Evolutionary conservation across 2,888 invertebrate genomes (phyloP), one percentile per base, ranked within the genome.

Genomic region (Electrophaes corylata): DNA sequence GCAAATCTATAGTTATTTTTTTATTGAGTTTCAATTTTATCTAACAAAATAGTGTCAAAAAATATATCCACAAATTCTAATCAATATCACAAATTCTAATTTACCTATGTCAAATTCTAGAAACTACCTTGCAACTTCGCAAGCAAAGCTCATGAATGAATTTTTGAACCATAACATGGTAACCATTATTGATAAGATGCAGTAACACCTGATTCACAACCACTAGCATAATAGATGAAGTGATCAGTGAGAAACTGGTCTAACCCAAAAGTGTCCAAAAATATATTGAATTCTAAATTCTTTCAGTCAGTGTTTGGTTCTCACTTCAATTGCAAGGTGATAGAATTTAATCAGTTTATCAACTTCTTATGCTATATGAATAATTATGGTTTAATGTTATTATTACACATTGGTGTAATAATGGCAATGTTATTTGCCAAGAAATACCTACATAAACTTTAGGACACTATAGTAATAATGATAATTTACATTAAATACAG

Each of bases 71-170:
- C 6, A 35, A 35, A 35, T 6, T 29, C 35, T 12, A 45, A 14
- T 37, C 23, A 29, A 31, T 50, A 41, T 49, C 19, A 49, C 35
- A 35, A 41, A 49, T 40, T 40, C 41, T 47, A 12, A 44, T 41
- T 6, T 41, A 43, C 54, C 64, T 75, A 81, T 76, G 75, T 78
- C 75, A 78, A 78, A 74, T 69, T 67, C 66, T 75, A 75, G 65
- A 49, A 64, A 55, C 45, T 62, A 64, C 48, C 51, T 57, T 54
- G 60, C 63, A 60, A 52, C 53, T n/a, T 51, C 41, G 48, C 40
- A 61, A 59, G 58, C 60, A 59, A 64, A 60, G 60, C 58, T 66
- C 49, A 50, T 56, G 51, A 55, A 52, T 45, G 16, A 50, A 37
- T 52, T 44, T 45, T 46, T 47, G 14, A 43, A 20, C 40, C 39